Evolutionary conservation across 1,140 invertebrate species (phyloP), one percentile per base, ranked within the genome.

Genomic region (Orius laevigatus): DNA sequence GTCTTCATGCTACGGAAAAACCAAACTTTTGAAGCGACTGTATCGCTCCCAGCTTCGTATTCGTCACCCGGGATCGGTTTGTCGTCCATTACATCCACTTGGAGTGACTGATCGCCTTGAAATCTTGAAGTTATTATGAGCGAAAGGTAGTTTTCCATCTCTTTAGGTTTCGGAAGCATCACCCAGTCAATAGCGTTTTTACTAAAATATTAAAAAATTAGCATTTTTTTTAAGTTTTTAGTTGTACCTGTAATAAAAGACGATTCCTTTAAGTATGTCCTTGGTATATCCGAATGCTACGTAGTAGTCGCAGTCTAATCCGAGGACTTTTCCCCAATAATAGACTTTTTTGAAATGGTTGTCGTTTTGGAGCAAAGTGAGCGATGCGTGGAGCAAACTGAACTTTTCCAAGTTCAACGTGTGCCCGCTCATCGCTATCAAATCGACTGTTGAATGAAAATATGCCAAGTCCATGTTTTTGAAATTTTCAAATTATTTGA

Each of bases 241-340:
- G 18, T 25, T 56, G 15, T 62, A 70, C 68, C 68, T 71, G 57
- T 84, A 86, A 60, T 77, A 83, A 61, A 74, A 84, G 34, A 70
- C 70, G 53, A 70, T 69, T 52, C 74, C 73, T 19, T 63, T 59
- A 2, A 84, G 57, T 25, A 72, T 77, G 57, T 85, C 79, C 39
- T 70, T 75, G 14, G 67, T 65, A 50, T 77, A 79, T 11, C 81
- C 81, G 57, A 73, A 82, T 2, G 78, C 75, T 35, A 86, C 70
- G 56, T 79, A 77, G 58, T 85, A 86, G 63, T 84, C 81, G 5
- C 63, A 67, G 36, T 73, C 67, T 0, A 69, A 62, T 0, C 78
- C 81, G 46, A 73, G 70, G 34, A 86, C 75, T 58, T 72, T 71
- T 1, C 81, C 82, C 78, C 79, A 83, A 52, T 83, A 81, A 53